phyloP scores from a whole-genome alignment of 2,888 invertebrate species.

The Phasia obesa region DNA sequence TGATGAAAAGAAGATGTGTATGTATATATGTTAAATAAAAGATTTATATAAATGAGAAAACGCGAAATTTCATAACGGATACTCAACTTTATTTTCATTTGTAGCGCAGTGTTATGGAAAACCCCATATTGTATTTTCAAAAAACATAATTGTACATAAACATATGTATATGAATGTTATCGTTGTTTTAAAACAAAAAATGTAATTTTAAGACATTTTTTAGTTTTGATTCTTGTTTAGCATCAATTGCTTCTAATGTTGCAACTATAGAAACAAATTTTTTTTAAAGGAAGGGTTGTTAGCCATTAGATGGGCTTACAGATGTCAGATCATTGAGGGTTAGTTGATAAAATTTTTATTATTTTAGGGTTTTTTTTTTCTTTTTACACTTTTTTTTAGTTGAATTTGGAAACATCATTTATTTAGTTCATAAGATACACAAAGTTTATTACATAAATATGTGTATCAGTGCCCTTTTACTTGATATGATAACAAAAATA shows the following conservation, averaged over 20 bases:
- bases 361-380: constrained; percentile 35
- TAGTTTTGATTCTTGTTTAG: constrained; percentile 25
- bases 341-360: constrained; percentile 5
- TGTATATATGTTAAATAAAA: no score
- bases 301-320: background rate
- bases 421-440: constrained; percentile 18
- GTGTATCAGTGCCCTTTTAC: background rate
- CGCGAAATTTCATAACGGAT: no score
- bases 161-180: constrained; percentile 29
- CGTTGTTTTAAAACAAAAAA: constrained; percentile 21
- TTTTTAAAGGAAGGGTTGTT: constrained; percentile 34
- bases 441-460: constrained; percentile 39
- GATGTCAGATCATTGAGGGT: background rate
- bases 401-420: constrained; percentile 9
- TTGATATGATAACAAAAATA: background rate
- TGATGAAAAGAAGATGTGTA: no score
- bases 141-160: no score
- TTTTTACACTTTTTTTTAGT: constrained; percentile 33
- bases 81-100: no score
- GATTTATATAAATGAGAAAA: no score
- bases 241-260: constrained; percentile 18
- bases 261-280: background rate
- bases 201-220: constrained; percentile 57
- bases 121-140: constrained; percentile 30
- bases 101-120: constrained; percentile 22